These are phyloP conservation scores for Coremacera marginata DNA, from an alignment of 2,888 invertebrate genomes.

Conservation along the genomic window DNA sequence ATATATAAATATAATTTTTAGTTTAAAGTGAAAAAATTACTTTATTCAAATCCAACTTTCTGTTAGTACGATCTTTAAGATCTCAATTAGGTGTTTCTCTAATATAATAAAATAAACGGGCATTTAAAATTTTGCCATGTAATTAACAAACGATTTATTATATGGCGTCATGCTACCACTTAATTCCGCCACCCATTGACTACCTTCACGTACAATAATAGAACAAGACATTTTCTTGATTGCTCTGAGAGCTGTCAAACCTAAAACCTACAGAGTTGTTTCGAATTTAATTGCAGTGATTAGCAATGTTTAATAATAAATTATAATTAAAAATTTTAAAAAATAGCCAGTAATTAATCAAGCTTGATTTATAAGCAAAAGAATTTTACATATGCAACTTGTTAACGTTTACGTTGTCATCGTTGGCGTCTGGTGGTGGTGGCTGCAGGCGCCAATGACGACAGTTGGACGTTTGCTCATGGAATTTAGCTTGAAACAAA, in stretches of 20 bases:
- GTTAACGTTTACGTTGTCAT: constrained; percentile 5
- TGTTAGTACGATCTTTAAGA: too few relatives aligned
- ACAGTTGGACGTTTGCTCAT: constrained; percentile 17
- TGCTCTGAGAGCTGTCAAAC: neutral
- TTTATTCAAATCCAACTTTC: too few relatives aligned
- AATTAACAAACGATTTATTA: too few relatives aligned
- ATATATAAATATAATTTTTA: too few relatives aligned
- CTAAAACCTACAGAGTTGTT: neutral
- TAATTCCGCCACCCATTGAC: neutral
- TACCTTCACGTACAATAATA: neutral
- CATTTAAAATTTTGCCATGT: neutral
- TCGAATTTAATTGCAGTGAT: constrained; percentile 10
- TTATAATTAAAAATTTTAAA: neutral
- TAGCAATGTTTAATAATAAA: neutral
- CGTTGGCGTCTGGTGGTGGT: neutral
- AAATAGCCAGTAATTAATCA: constrained; percentile 9
- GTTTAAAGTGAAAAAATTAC: too few relatives aligned
- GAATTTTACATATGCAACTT: neutral
- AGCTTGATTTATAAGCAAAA: constrained; percentile 2
- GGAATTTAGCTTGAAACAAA: constrained; percentile 23
- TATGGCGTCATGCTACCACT: too few relatives aligned
- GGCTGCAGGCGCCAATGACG: constrained; percentile 17
- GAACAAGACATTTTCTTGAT: neutral
- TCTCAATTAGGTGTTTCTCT: too few relatives aligned
- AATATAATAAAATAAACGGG: too few relatives aligned